These are phyloP conservation scores for Indicator maculatus DNA, from an alignment of 2,113 vertebrate species.

Conservation along the genomic window DNA sequence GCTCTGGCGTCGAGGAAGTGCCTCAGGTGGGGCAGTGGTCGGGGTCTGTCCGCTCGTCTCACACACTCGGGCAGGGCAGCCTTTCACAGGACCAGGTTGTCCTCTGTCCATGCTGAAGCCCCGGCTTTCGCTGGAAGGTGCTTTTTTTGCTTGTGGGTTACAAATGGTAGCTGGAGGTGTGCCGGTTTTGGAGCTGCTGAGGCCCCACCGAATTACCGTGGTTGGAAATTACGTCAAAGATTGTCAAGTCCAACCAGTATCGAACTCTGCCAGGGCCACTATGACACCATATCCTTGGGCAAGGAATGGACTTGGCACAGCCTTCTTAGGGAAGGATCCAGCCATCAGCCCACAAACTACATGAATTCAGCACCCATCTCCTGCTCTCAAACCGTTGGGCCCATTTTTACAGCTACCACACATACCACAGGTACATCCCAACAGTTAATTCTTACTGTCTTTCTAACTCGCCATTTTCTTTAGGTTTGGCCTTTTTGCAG, in stretches of 20 bases:
- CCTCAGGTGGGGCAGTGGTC: not conserved
- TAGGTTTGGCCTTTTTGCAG: not conserved
- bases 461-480: not conserved
- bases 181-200: not conserved
- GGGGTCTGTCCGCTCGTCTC: too few relatives aligned
- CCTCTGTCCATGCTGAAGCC: not conserved
- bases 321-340: not conserved
- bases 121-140: rapidly evolving
- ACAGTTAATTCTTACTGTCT: rapidly evolving
- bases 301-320: too few relatives aligned
- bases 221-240: too few relatives aligned
- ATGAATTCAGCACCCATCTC: rapidly evolving
- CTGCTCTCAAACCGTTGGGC: rapidly evolving
- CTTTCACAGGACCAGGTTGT: too few relatives aligned
- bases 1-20: not conserved
- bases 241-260: too few relatives aligned
- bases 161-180: rapidly evolving
- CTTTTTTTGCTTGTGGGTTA: not conserved
- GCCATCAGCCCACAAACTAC: rapidly evolving
- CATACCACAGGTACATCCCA: rapidly evolving
- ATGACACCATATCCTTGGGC: too few relatives aligned
- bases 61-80: too few relatives aligned
- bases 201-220: not conserved
- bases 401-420: rapidly evolving
- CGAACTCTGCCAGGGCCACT: too few relatives aligned